A percentile compares a stretch with the other conserved stretches of the same genome.
These are phyloP conservation scores for Apogon talboti DNA, from an alignment of 2,797 vertebrate genomes.

Conservation along the genomic window DNA sequence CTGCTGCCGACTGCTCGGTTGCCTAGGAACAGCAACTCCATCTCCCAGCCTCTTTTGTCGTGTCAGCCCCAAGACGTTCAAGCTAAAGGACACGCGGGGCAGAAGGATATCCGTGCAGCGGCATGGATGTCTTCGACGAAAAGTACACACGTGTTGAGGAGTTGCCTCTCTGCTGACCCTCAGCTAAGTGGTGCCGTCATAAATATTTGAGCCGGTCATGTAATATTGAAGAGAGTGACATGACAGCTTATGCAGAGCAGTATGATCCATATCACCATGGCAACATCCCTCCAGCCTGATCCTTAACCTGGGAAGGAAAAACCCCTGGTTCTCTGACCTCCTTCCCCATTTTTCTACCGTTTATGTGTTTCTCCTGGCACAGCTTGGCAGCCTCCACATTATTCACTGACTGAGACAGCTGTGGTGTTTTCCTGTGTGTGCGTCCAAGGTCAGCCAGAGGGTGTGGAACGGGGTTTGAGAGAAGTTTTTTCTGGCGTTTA, in stretches of 20 bases:
- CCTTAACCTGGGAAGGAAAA: neutral
- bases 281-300: slow-evolving; percentile 6
- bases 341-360: neutral
- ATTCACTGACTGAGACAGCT: slow-evolving; percentile 21
- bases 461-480: slow-evolving; percentile 24
- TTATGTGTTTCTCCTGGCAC: neutral
- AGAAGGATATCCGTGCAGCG: slow-evolving; percentile 6
- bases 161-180: slow-evolving; percentile 52
- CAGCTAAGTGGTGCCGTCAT: slow-evolving; percentile 73
- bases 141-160: slow-evolving; percentile 15
- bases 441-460: slow-evolving; percentile 61
- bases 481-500: slow-evolving; percentile 31
- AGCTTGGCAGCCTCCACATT: neutral
- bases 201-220: slow-evolving; percentile 81
- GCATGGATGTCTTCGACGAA: neutral
- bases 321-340: neutral
- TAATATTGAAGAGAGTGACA: slow-evolving; percentile 73
- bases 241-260: slow-evolving; percentile 65
- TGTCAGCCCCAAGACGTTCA: slow-evolving; percentile 47
- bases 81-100: slow-evolving; percentile 51
- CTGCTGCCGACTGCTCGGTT: slow-evolving; percentile 68
- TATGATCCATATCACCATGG: slow-evolving; percentile 23
- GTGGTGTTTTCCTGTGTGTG: neutral
- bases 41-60: slow-evolving; percentile 58
- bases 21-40: slow-evolving; percentile 82